phyloP scores from a whole-genome alignment of 2,113 vertebrate species.

The Toxostoma redivivum region DNA sequence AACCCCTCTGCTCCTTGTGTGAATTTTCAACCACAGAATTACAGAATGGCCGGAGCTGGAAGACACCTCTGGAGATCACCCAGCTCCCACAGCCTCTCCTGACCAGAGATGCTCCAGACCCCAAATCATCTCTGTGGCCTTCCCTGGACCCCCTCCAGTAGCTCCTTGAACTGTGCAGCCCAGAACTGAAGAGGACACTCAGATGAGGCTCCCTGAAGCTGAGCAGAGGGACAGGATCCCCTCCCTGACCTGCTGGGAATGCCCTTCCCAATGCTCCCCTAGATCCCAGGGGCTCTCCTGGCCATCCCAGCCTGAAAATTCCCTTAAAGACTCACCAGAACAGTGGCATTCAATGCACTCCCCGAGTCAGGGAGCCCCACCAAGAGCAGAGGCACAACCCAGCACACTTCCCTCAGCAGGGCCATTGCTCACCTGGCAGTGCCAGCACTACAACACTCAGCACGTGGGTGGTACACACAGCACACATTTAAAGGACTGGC shows the following conservation, averaged over 20 bases:
- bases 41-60: no score
- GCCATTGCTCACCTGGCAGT: background rate
- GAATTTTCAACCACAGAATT: no score
- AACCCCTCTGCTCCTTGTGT: background rate
- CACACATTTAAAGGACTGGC: background rate
- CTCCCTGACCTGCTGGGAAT: background rate
- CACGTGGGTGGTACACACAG: conserved; percentile 33
- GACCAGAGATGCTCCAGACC: background rate
- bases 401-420: background rate
- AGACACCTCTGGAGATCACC: no score
- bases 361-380: background rate
- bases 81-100: background rate
- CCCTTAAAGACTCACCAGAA: background rate
- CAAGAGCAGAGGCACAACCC: background rate
- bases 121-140: background rate
- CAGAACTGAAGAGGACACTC: background rate
- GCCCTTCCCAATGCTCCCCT: background rate
- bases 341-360: background rate
- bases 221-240: background rate
- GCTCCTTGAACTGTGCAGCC: background rate
- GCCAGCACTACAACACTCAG: background rate
- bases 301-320: background rate
- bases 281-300: background rate
- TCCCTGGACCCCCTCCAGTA: background rate
- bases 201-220: background rate